These are phyloP conservation scores for Varanus salvator DNA, from an alignment of 2,113 vertebrate genomes.

Conservation along the genomic window DNA sequence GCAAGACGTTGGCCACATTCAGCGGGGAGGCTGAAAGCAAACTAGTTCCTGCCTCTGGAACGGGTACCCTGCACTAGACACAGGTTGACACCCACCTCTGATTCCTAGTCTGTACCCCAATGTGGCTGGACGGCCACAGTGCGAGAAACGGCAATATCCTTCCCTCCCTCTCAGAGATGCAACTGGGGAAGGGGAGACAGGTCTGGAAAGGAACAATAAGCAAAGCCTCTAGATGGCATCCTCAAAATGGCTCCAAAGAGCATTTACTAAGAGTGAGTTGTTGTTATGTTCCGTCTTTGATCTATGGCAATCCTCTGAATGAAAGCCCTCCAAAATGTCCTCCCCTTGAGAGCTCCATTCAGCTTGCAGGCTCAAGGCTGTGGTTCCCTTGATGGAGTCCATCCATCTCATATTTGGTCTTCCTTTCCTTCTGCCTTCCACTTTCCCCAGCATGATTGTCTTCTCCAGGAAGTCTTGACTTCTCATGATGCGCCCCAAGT, in stretches of 20 bases:
- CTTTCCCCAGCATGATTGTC: no score
- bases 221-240: background rate
- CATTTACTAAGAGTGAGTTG: background rate
- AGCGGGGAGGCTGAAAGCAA: background rate
- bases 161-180: background rate
- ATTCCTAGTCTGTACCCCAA: background rate
- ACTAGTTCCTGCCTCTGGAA: no score
- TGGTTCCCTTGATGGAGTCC: no score
- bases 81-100: background rate
- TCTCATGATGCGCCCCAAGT: no score
- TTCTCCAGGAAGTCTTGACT: no score
- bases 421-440: no score
- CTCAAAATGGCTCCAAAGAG: background rate
- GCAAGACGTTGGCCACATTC: background rate
- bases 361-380: no score
- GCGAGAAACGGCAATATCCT: background rate
- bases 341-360: no score
- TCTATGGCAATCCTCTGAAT: no score
- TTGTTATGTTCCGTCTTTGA: no score
- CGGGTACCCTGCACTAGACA: background rate
- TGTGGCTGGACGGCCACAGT: background rate
- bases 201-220: background rate
- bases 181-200: background rate
- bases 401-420: no score
- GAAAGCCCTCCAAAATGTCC: no score